Evolutionary conservation across 2,888 invertebrate species (phyloP).

Genomic region (Ditylenchus weischeri): DNA sequence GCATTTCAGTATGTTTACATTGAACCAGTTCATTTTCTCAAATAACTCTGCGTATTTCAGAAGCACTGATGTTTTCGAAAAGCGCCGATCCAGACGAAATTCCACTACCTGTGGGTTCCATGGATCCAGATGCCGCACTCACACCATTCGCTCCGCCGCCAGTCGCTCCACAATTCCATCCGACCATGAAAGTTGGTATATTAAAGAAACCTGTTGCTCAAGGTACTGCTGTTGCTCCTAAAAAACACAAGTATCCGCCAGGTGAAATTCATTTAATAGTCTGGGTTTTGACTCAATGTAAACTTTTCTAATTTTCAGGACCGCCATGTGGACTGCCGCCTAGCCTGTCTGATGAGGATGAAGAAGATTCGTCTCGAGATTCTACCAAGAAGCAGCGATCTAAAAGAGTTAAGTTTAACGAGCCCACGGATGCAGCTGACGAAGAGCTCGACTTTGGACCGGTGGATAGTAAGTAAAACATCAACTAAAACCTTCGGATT

Average conservation of each 20-base stretch:
- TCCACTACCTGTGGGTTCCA: conserved; percentile 38
- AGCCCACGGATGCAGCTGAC: background rate
- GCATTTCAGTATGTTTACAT: conserved; percentile 36
- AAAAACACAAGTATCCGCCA: conserved; percentile 27
- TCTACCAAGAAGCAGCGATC: background rate
- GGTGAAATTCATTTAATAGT: background rate
- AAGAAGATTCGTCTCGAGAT: background rate
- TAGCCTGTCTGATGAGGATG: conserved; percentile 25
- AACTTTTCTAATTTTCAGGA: no score
- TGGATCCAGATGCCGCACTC: conserved; percentile 33
- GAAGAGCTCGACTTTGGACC: conserved; percentile 25
- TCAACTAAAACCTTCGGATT: no score
- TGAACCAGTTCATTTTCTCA: background rate
- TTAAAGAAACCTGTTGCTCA: conserved; percentile 20
- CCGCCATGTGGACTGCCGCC: conserved; percentile 48
- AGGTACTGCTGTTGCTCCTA: background rate
- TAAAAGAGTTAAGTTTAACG: conserved; percentile 8
- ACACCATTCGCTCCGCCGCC: conserved; percentile 34
- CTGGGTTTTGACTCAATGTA: background rate
- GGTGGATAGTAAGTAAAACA: conserved; percentile 27
- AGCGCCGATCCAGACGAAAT: conserved; percentile 43
- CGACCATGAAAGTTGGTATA: conserved; percentile 24
- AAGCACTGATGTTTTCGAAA: conserved; percentile 42
- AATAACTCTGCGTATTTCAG: conserved; percentile 25
- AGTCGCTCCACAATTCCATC: conserved; percentile 19